Evolutionary conservation across 1,140 invertebrate genomes (phyloP).

Genomic region (Akabosia matsudoensis): DNA sequence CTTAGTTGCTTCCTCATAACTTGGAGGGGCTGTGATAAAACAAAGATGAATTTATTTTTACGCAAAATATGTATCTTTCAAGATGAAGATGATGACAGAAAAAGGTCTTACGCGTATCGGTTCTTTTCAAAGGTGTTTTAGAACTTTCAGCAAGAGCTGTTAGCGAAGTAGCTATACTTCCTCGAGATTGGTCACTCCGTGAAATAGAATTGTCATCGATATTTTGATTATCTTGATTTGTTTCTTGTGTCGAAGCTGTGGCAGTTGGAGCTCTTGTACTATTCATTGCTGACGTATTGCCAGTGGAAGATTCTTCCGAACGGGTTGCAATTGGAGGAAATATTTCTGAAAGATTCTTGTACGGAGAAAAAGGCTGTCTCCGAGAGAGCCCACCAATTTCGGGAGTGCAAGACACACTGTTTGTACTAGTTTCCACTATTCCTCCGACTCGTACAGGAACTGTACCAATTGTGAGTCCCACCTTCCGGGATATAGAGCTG

Average conservation of each 20-base stretch:
- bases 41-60: not conserved
- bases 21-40: slow-evolving; percentile 1
- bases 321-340: not conserved
- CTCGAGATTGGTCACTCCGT: not conserved
- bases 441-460: not conserved
- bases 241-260: not conserved
- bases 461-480: slow-evolving; percentile 3
- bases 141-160: not conserved
- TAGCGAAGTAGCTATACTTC: not conserved
- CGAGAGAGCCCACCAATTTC: not conserved
- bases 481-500: not conserved
- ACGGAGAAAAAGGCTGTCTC: not conserved
- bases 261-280: not conserved
- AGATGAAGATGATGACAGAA: not conserved
- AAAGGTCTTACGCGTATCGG: not conserved
- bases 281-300: not conserved
- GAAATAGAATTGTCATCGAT: not conserved
- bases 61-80: not conserved
- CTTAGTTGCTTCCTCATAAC: slow-evolving; percentile 9
- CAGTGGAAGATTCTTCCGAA: not conserved
- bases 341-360: slow-evolving; percentile 13
- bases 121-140: not conserved
- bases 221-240: not conserved
- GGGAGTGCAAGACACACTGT: not conserved
- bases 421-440: not conserved